These are phyloP conservation scores for Tanaodytes sp. DNA, from an alignment of 2,888 invertebrate genomes.

Conservation along the genomic window DNA sequence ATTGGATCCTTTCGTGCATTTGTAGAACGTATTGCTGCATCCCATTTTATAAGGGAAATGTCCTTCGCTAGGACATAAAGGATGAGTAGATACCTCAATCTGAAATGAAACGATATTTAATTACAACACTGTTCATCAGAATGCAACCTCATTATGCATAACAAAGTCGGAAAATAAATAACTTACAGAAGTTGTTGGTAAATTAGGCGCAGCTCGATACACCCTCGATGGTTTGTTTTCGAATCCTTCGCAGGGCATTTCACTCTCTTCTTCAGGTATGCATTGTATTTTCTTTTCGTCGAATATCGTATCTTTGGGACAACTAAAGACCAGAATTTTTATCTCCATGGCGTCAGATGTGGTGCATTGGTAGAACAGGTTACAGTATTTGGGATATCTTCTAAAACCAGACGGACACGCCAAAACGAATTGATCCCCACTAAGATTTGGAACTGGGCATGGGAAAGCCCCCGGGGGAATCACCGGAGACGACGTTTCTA, in stretches of 20 bases:
- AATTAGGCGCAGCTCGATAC: slow-evolving; percentile 75
- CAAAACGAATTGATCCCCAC: slow-evolving; percentile 81
- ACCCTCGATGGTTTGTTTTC: slow-evolving; percentile 75
- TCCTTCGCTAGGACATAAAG: slow-evolving; percentile 80
- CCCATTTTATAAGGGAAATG: slow-evolving; percentile 81
- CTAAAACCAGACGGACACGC: slow-evolving; percentile 88
- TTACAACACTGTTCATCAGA: too few relatives aligned
- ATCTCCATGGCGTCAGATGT: slow-evolving; percentile 79
- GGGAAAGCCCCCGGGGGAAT: slow-evolving; percentile 54
- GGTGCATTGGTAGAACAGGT: slow-evolving; percentile 88
- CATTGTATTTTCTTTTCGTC: slow-evolving; percentile 84
- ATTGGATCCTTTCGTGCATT: slow-evolving; percentile 77
- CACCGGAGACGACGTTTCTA: slow-evolving; percentile 61
- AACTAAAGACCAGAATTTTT: slow-evolving; percentile 83
- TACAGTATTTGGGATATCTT: slow-evolving; percentile 87
- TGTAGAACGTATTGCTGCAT: slow-evolving; percentile 82
- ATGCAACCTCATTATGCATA: too few relatives aligned
- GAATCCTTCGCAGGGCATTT: slow-evolving; percentile 76
- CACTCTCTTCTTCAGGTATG: slow-evolving; percentile 77
- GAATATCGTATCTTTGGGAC: slow-evolving; percentile 84
- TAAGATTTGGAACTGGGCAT: slow-evolving; percentile 73
- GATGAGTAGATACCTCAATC: slow-evolving; percentile 77
- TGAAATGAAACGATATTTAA: too few relatives aligned
- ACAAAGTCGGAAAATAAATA: too few relatives aligned
- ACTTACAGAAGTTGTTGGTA: slow-evolving; percentile 78